Evolutionary conservation across 2,888 invertebrate species (phyloP), one percentile per base, ranked within the genome.

Genomic region (Dioctria rufipes): DNA sequence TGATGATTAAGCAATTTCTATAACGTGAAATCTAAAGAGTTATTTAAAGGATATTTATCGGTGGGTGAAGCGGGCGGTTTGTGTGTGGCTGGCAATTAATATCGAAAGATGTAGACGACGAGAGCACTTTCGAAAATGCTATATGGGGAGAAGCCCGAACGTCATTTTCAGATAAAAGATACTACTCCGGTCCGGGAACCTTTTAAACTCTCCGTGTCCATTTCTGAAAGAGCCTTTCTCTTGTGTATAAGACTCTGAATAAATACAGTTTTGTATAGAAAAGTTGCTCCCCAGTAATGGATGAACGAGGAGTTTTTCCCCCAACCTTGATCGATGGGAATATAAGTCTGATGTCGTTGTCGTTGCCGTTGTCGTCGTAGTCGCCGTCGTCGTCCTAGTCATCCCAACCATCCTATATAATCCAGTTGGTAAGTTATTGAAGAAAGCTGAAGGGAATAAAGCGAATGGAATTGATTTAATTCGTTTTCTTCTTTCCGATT

Each of bases 401-500:
- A 25, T 25, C 25, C 25, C 25, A 25, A 46, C 63, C 77, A 49
- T 46, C 2, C 25, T 25, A 25, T 25, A 25, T 25, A 25, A 2
- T 25, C 25, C 25, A 25, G 25, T 25, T 46, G 46, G 63, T 49
- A 75, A 49, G 9, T 61, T 37, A 77, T 63, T 77, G 77, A 77
- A 49, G 77, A 63, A 61, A 77, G 77, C 77, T 63, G 77, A 77
- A 77, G 25, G 63, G 63, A 77, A 77, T 77, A 39, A 63, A 77
- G 63, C 25, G 49, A 63, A 63, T 46, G 77, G 77, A 77, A 63
- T 77, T 77, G 77, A 77, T 77, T 77, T 77, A 77, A 77, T 77
- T 77, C 77, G 77, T 77, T 77, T 77, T 63, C 77, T 6, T 77
- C 71, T 40, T 61, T 46, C 25, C 3, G 3, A 9, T 5, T 11